Conservation (phyloP, 2,113 vertebrate genomes). For the Gymnarchus niloticus region DNA sequence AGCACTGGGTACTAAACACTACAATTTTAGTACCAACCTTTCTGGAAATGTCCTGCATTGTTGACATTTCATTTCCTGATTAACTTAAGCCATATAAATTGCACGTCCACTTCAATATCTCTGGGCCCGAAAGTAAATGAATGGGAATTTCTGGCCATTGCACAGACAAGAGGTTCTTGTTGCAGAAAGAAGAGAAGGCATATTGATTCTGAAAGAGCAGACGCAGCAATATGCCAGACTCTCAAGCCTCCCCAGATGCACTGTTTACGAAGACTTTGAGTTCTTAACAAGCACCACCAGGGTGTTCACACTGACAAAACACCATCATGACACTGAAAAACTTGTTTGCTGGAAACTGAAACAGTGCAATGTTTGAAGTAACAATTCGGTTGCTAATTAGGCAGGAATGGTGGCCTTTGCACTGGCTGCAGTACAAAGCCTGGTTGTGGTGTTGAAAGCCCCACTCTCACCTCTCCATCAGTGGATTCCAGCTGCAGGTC, state of each 20-base stretch:
- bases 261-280: too few relatives aligned
- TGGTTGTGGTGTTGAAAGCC: not conserved
- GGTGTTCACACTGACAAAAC: too few relatives aligned
- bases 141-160: not conserved
- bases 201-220: not conserved
- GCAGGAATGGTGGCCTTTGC: not conserved
- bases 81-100: not conserved
- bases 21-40: not conserved
- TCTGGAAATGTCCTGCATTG: not conserved
- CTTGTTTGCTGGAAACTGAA: not conserved
- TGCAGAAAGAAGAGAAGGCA: not conserved
- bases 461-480: conserved; percentile 79
- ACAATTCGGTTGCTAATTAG: not conserved
- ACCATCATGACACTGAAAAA: too few relatives aligned
- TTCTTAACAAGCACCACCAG: too few relatives aligned
- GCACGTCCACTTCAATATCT: not conserved
- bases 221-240: not conserved
- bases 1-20: not conserved
- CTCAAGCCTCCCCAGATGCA: too few relatives aligned
- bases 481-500: conserved; percentile 90
- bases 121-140: not conserved
- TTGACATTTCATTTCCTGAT: not conserved
- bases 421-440: not conserved
- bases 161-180: not conserved
- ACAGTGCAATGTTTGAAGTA: not conserved